phyloP scores from a whole-genome alignment of 1,140 invertebrate species.

The Cotesia typhae region DNA sequence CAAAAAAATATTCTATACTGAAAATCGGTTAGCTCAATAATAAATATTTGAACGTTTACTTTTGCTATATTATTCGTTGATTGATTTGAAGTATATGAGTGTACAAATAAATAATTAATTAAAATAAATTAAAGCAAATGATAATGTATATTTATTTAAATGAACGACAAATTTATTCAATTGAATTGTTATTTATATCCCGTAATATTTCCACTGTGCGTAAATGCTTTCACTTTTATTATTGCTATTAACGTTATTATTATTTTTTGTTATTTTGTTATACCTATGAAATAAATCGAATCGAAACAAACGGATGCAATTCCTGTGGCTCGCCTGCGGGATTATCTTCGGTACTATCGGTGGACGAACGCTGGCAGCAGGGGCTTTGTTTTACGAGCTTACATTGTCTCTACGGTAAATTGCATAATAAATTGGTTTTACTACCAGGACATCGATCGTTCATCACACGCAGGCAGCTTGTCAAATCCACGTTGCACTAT shows the following conservation, averaged over 20 bases:
- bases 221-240: constrained; percentile 2
- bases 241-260: constrained; percentile 10
- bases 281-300: constrained; percentile 36
- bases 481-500: constrained; percentile 24
- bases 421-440: constrained; percentile 39
- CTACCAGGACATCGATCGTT: constrained; percentile 34
- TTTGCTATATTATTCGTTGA: too few species aligned
- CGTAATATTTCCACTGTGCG: background rate
- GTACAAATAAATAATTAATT: too few species aligned
- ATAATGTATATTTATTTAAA: too few species aligned
- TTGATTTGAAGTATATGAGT: too few species aligned
- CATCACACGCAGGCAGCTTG: constrained; percentile 31
- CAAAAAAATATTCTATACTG: too few species aligned
- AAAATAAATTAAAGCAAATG: too few species aligned
- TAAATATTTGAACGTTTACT: too few species aligned
- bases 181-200: background rate
- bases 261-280: constrained; percentile 31
- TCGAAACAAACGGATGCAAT: constrained; percentile 34
- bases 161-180: too few species aligned
- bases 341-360: constrained; percentile 44
- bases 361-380: constrained; percentile 32
- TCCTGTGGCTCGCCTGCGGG: constrained; percentile 33
- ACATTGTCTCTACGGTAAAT: constrained; percentile 44
- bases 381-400: constrained; percentile 47
- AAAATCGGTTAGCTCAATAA: too few species aligned